Conservation (phyloP, 2,113 vertebrate genomes). For the Tragelaphus strepsiceros region DNA sequence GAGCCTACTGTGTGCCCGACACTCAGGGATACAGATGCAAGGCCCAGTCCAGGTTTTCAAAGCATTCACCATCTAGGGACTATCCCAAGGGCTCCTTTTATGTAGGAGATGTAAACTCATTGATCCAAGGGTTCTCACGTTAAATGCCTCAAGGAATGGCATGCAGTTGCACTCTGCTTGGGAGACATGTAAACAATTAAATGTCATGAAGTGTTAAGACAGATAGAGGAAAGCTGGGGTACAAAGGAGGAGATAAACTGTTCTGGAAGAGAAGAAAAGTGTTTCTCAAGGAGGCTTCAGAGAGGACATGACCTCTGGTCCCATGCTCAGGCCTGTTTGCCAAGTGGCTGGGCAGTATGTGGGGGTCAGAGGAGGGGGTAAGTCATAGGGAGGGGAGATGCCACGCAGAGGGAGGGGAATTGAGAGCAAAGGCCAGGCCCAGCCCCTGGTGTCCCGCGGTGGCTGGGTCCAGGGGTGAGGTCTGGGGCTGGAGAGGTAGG, state of each 20-base stretch:
- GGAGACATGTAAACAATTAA: not conserved
- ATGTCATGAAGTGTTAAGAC: not conserved
- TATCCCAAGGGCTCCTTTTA: not conserved
- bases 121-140: not conserved
- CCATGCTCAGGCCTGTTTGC: not conserved
- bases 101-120: not conserved
- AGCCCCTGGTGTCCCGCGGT: not conserved
- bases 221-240: not conserved
- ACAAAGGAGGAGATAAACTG: rapidly evolving
- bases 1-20: not conserved
- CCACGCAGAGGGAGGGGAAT: not conserved
- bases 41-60: not conserved
- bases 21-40: not conserved
- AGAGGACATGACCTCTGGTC: not conserved
- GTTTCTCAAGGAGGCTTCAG: not conserved
- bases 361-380: not conserved
- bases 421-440: not conserved
- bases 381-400: not conserved
- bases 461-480: not conserved
- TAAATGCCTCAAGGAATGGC: not conserved
- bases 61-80: not conserved
- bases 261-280: not conserved
- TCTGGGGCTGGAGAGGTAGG: not conserved
- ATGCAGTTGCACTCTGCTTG: not conserved
- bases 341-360: not conserved